Evolutionary conservation across 2,888 invertebrate species (phyloP).

Genomic region (Kuschelorhynchus macadamiae): DNA sequence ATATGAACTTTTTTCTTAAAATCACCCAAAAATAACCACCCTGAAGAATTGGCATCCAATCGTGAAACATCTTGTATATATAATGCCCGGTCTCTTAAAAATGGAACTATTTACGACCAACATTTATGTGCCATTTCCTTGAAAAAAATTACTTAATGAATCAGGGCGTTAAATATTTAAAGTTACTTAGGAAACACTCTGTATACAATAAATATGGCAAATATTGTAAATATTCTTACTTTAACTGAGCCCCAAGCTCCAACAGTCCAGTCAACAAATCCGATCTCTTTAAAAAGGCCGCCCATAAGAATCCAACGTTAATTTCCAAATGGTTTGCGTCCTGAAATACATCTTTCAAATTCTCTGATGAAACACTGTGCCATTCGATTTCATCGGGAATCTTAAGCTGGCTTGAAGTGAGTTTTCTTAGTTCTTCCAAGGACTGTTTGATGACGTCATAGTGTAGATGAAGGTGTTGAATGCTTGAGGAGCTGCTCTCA

Average conservation of each 20-base stretch:
- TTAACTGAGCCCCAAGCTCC: constrained; percentile 78
- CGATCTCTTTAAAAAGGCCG: constrained; percentile 79
- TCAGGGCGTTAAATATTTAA: too few relatives aligned
- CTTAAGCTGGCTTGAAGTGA: constrained; percentile 73
- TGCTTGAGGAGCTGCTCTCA: too few relatives aligned
- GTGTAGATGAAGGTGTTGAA: constrained; percentile 79
- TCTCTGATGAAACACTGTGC: constrained; percentile 74
- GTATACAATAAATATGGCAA: too few relatives aligned
- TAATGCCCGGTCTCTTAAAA: too few relatives aligned
- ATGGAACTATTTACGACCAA: too few relatives aligned
- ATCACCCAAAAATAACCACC: too few relatives aligned
- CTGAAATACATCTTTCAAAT: constrained; percentile 69
- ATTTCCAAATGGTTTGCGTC: constrained; percentile 76
- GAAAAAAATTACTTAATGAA: too few relatives aligned
- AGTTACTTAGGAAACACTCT: too few relatives aligned
- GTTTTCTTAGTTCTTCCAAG: constrained; percentile 80
- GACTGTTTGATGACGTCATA: constrained; percentile 80
- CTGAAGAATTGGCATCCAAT: too few relatives aligned
- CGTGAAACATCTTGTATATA: too few relatives aligned
- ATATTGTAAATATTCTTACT: constrained; percentile 61
- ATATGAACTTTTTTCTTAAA: too few relatives aligned
- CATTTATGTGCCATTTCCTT: too few relatives aligned
- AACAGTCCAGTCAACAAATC: constrained; percentile 77
- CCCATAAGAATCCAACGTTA: constrained; percentile 81
- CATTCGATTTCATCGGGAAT: constrained; percentile 80